Evolutionary conservation across 2,888 invertebrate species (phyloP).

Genomic region (Buathra laborator): DNA sequence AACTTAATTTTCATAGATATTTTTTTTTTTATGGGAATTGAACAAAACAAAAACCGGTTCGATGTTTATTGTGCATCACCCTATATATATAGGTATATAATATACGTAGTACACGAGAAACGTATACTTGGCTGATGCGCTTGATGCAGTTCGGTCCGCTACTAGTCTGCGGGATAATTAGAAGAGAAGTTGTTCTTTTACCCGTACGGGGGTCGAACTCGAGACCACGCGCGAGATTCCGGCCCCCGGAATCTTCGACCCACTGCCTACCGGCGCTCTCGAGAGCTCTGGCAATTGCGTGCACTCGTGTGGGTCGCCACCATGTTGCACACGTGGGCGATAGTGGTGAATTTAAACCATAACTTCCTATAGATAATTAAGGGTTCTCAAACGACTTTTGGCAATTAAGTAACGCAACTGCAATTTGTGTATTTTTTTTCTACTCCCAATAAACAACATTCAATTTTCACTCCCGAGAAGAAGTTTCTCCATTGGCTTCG

Average conservation of each 20-base stretch:
- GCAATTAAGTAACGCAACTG: slow-evolving; percentile 9
- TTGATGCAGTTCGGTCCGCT: slow-evolving; percentile 66
- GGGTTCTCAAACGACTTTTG: slow-evolving; percentile 7
- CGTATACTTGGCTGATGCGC: slow-evolving; percentile 37
- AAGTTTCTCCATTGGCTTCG: neutral
- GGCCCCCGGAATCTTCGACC: slow-evolving; percentile 60
- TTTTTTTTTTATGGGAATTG: no score
- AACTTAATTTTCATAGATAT: no score
- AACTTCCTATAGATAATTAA: slow-evolving; percentile 3
- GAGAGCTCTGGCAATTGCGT: slow-evolving; percentile 25
- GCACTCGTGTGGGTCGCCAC: neutral
- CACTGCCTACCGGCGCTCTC: slow-evolving; percentile 44
- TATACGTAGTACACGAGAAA: neutral
- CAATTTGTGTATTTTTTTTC: slow-evolving; percentile 1
- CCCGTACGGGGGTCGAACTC: slow-evolving; percentile 60
- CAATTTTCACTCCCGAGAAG: neutral
- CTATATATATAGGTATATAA: no score
- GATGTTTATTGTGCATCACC: no score
- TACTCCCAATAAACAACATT: neutral
- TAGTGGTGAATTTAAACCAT: slow-evolving; percentile 13
- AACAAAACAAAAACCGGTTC: no score
- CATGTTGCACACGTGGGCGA: slow-evolving; percentile 16
- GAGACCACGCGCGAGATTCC: slow-evolving; percentile 59
- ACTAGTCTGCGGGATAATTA: slow-evolving; percentile 76
- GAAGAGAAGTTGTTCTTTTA: slow-evolving; percentile 73